Base-by-base conservation (phyloP, 2,888 invertebrate species). In the Platycheirus rosarum region DNA sequence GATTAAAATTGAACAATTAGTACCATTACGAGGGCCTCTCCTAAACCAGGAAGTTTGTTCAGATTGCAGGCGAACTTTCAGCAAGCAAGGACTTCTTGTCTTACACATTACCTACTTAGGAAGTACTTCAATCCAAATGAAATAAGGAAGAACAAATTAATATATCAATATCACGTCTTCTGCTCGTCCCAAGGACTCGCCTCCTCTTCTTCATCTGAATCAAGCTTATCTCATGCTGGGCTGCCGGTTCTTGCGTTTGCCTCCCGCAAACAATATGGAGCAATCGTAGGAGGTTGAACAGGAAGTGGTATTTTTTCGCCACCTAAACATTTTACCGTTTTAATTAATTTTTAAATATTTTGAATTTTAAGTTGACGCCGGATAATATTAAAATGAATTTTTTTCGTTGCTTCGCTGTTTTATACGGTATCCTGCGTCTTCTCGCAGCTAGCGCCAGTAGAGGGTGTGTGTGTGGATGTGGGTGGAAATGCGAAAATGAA, bases 271-370 rank as follows among this genome's bases (percentile, higher is more conserved):
- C 46, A 32, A 44, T 29, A 14, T 29, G 26, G 40, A 57, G 7
- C 48, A 29, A 65, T 32, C 35, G 11, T n/a, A 8, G 46, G 23
- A 5, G 57, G 13, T 18, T 13, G 13, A 29, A 8, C 16, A 37
- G 23, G 13, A 14, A 44, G 46, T 49, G 53, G 57, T 14, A n/a
- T 49, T 53, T 80, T 77, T 80, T 71, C 37, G 76, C 80, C 76
- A 76, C 76, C 80, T 80, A 80, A 80, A 66, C 80, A 80, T 80
- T 80, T 76, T 71, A 71, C 70, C 51, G 76, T 76, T 80, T 80
- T 80, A 80, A 80, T 80, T 80, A 80, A 76, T 80, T 80, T 76
- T 79, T 80, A 75, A 80, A 80, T 75, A 75, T 80, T 80, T 80
- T 70, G 60, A 75, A 62, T 80, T 75, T 75, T 80, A 80, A 76